These are phyloP conservation scores for Plodia interpunctella DNA, from an alignment of 1,140 invertebrate genomes.

Conservation along the genomic window DNA sequence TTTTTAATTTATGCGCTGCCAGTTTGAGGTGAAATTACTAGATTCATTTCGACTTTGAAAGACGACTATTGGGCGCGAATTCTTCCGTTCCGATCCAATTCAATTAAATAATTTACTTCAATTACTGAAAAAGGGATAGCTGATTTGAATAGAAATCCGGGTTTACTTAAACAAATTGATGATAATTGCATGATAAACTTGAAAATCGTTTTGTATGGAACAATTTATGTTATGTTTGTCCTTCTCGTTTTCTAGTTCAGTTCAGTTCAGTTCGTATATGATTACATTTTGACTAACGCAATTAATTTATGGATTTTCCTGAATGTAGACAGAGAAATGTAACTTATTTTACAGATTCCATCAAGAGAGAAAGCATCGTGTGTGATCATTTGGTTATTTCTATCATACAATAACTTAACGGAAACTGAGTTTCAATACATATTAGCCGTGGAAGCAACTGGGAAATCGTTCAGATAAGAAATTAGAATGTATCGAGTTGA, in stretches of 20 bases:
- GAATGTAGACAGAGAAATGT: no score
- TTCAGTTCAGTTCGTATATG: no score
- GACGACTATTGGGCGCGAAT: background rate
- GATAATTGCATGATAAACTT: conserved; percentile 6
- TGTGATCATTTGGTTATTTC: no score
- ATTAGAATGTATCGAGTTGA: no score
- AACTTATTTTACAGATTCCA: no score
- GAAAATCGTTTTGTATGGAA: background rate
- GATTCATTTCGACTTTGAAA: conserved; percentile 2
- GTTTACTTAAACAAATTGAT: background rate
- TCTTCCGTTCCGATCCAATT: background rate
- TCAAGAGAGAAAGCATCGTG: no score
- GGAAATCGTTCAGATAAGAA: no score
- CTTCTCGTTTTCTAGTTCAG: background rate
- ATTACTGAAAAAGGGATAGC: conserved; percentile 5
- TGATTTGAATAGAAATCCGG: conserved; percentile 3
- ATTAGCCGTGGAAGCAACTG: no score
- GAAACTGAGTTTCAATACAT: no score
- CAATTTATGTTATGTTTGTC: background rate
- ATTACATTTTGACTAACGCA: no score
- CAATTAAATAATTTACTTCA: conserved; percentile 7
- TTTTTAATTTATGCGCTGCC: background rate
- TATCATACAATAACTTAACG: no score
- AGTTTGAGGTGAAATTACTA: conserved; percentile 1
- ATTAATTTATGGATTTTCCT: no score